Evolutionary conservation across 2,113 vertebrate genomes (phyloP).

Genomic region (Cepphus grylle): DNA sequence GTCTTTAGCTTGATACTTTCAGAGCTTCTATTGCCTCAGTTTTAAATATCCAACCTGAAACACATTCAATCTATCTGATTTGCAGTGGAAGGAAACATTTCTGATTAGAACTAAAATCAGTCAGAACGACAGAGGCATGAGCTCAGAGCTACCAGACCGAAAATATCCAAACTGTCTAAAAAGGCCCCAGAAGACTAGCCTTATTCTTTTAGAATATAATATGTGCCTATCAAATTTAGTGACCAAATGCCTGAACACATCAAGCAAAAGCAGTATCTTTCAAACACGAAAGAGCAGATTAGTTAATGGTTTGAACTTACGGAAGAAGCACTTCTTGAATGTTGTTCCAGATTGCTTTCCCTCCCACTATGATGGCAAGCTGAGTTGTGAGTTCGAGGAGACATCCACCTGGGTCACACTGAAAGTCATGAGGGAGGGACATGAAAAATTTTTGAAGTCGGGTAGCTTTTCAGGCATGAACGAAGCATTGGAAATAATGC

Average conservation of each 20-base stretch:
- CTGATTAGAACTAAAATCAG: background rate
- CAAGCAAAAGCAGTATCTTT: background rate
- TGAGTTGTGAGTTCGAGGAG: conserved; percentile 92
- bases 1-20: background rate
- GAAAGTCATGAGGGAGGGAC: background rate
- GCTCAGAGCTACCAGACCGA: background rate
- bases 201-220: background rate
- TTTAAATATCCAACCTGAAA: background rate
- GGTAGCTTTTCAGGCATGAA: background rate
- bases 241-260: background rate
- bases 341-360: conserved; percentile 96
- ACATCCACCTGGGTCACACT: conserved; percentile 95
- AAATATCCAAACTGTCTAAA: background rate
- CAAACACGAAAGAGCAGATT: background rate
- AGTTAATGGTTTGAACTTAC: conserved; percentile 73
- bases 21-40: background rate
- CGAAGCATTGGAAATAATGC: background rate
- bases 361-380: conserved; percentile 90
- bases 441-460: background rate
- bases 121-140: background rate
- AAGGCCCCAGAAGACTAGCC: background rate
- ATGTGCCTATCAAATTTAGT: background rate
- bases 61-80: background rate
- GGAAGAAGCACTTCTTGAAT: conserved; percentile 92
- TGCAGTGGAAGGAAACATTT: background rate